phyloP scores from a whole-genome alignment of 2,113 vertebrate genomes.

The Myocastor coypus region DNA sequence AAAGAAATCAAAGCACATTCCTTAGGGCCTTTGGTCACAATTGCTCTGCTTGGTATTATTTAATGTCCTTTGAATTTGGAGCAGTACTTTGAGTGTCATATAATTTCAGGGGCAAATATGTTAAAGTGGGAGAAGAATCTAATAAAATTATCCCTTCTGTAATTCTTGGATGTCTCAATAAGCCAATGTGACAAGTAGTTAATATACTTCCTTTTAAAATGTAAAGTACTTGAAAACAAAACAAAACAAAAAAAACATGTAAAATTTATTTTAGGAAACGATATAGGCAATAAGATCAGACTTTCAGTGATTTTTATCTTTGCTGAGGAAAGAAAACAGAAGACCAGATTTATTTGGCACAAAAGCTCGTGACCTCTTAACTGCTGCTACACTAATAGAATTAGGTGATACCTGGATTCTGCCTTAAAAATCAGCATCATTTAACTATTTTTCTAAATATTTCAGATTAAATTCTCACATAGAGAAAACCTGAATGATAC shows the following conservation, averaged over 20 bases:
- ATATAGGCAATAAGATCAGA: neutral
- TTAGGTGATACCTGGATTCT: neutral
- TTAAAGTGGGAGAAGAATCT: neutral
- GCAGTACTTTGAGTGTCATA: neutral
- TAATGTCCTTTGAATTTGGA: slow-evolving; percentile 34
- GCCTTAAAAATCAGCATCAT: neutral
- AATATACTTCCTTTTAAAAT: neutral
- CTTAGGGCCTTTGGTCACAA: neutral
- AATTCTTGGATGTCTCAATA: neutral
- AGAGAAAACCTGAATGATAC: neutral
- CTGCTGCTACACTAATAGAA: neutral
- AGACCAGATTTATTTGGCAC: neutral
- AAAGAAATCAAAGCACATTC: neutral
- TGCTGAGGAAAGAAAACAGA: neutral
- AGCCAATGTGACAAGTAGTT: neutral
- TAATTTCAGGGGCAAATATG: neutral
- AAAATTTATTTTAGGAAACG: slow-evolving; percentile 6
- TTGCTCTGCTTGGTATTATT: neutral
- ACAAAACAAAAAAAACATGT: no score
- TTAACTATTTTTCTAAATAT: neutral
- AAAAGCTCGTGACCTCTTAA: neutral
- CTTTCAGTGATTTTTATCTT: slow-evolving; percentile 10
- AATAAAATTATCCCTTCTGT: neutral
- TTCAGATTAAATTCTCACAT: neutral
- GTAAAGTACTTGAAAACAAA: slow-evolving; percentile 23